A percentile compares a stretch with the other conserved stretches of the same genome.
Conservation (phyloP, 2,113 vertebrate genomes). For the Phocoena sinus region DNA sequence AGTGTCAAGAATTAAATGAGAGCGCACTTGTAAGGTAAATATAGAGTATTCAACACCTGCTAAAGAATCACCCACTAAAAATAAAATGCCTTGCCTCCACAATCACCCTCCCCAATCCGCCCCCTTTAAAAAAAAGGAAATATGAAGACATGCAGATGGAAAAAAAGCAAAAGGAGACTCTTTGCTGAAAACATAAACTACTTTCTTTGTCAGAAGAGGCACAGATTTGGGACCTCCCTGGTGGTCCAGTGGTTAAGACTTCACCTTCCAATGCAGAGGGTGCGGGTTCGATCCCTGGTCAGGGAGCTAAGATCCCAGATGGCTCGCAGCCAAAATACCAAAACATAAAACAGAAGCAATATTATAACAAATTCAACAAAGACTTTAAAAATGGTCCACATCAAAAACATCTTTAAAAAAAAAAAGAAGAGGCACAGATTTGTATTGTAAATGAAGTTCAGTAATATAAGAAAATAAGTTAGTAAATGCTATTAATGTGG, state of each 20-base stretch:
- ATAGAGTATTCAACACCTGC: background rate
- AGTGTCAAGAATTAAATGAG: background rate
- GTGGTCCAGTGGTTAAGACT: too few relatives aligned
- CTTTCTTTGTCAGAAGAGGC: background rate
- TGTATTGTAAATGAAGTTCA: conserved; percentile 57
- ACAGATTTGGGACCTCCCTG: background rate
- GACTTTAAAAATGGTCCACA: too few relatives aligned
- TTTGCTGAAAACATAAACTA: conserved; percentile 8
- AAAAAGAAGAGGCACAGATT: background rate
- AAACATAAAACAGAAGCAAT: too few relatives aligned
- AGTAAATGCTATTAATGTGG: conserved; percentile 68
- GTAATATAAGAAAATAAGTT: conserved; percentile 45
- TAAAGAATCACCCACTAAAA: background rate
- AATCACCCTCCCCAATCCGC: background rate
- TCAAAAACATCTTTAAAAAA: too few relatives aligned
- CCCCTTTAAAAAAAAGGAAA: background rate
- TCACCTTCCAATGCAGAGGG: too few relatives aligned
- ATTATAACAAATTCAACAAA: too few relatives aligned
- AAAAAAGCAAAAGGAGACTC: background rate
- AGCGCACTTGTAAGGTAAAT: background rate
- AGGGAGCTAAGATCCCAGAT: too few relatives aligned
- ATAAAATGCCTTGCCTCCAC: background rate
- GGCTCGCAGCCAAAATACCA: too few relatives aligned
- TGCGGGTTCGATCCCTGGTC: too few relatives aligned
- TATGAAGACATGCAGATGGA: background rate